Evolutionary conservation across 2,797 vertebrate species (phyloP).

Genomic region (Smutsia temminckii): DNA sequence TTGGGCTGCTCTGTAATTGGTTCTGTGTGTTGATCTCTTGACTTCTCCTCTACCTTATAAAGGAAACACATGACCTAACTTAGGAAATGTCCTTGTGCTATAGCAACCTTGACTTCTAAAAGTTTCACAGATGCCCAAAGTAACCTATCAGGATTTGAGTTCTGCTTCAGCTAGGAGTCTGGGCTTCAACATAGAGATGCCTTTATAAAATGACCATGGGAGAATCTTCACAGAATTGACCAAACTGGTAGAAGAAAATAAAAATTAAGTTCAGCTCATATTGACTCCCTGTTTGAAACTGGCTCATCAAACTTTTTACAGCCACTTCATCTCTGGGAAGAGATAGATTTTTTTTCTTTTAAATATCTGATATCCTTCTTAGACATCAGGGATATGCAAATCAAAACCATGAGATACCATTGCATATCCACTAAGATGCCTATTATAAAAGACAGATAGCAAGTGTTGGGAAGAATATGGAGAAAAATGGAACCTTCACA

Average conservation of each 20-base stretch:
- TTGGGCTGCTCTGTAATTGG: slow-evolving; percentile 43
- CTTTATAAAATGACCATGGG: neutral
- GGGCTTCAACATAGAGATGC: neutral
- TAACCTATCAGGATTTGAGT: slow-evolving; percentile 34
- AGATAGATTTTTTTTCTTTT: slow-evolving; percentile 9
- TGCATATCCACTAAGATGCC: neutral
- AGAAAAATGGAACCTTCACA: neutral
- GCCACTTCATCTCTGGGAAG: neutral
- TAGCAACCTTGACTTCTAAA: neutral
- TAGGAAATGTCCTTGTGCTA: neutral
- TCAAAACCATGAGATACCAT: slow-evolving; percentile 44
- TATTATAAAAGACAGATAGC: neutral
- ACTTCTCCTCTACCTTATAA: slow-evolving; percentile 50
- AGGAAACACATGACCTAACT: slow-evolving; percentile 31
- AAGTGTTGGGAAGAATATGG: neutral
- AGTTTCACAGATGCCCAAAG: neutral
- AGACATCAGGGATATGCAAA: slow-evolving; percentile 30
- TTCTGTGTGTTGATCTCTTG: neutral
- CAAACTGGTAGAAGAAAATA: slow-evolving; percentile 23
- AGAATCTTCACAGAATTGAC: neutral
- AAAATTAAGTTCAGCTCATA: slow-evolving; percentile 47
- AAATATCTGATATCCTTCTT: slow-evolving; percentile 10
- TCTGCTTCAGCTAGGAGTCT: neutral
- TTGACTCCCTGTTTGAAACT: slow-evolving; percentile 42
- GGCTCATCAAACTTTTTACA: slow-evolving; percentile 5